These are phyloP conservation scores for Erinaceus europaeus DNA, from an alignment of 2,113 vertebrate genomes.

Conservation along the genomic window DNA sequence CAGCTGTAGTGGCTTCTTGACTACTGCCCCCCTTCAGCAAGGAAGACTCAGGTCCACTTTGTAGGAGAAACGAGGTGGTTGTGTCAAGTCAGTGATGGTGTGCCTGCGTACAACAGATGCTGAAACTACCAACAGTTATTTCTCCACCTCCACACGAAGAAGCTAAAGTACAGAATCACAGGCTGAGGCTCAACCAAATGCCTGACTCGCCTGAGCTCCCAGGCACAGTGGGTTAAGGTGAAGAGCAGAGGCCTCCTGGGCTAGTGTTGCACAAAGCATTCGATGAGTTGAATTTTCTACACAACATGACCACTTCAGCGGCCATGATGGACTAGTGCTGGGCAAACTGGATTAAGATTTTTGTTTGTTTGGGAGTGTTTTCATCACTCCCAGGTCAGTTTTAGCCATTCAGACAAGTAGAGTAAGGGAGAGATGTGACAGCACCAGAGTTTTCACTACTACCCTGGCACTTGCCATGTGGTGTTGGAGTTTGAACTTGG, in stretches of 20 bases:
- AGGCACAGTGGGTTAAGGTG: neutral
- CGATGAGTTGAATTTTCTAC: neutral
- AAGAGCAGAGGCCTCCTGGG: neutral
- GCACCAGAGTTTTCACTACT: no score
- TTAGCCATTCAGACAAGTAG: no score
- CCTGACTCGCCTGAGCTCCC: neutral
- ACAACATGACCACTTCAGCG: neutral
- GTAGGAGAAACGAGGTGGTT: neutral
- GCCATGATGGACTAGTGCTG: neutral
- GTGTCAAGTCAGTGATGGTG: neutral
- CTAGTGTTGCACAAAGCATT: neutral
- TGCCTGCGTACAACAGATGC: neutral
- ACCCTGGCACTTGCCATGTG: no score
- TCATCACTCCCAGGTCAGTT: no score
- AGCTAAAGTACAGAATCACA: neutral
- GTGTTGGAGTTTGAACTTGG: no score
- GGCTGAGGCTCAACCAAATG: neutral
- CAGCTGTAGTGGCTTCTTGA: neutral
- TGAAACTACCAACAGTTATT: neutral
- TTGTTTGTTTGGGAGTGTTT: no score
- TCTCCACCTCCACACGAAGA: neutral
- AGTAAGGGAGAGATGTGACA: no score
- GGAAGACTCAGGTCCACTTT: neutral
- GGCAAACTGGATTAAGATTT: neutral
- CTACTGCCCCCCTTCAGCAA: neutral